These are phyloP conservation scores for Mastigias papua DNA, from an alignment of 30 jellyfish, hydroid and myxozoan genomes.

Conservation along the genomic window DNA sequence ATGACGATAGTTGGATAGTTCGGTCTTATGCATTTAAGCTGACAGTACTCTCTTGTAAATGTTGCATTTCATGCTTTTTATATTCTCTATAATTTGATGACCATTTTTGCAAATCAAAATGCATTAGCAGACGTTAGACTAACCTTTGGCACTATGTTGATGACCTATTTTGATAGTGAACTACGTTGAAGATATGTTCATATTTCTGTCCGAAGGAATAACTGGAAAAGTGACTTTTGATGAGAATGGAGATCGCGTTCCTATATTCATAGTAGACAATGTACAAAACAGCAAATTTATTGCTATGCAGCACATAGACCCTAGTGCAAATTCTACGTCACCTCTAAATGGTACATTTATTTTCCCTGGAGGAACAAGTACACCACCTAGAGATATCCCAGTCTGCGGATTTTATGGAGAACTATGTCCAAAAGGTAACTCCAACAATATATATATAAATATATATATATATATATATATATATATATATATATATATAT, in stretches of 20 bases:
- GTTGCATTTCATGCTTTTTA: too few species aligned
- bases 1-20: too few species aligned
- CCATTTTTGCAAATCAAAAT: too few species aligned
- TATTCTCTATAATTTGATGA: too few species aligned
- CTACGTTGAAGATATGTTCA: not conserved
- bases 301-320: slow-evolving; percentile 67
- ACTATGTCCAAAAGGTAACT: slow-evolving; percentile 61
- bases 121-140: too few species aligned
- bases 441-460: not conserved
- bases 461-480: too few species aligned
- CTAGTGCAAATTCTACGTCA: slow-evolving; percentile 39
- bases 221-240: slow-evolving; percentile 86
- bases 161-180: not conserved
- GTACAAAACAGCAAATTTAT: slow-evolving; percentile 63
- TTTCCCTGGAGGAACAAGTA: slow-evolving; percentile 80
- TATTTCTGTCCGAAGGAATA: slow-evolving; percentile 45
- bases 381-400: slow-evolving; percentile 85
- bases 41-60: too few species aligned
- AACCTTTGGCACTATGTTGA: not conserved
- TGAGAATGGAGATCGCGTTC: slow-evolving; percentile 88
- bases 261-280: slow-evolving; percentile 64
- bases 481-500: too few species aligned
- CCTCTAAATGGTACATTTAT: slow-evolving; percentile 11
- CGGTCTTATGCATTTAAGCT: too few species aligned
- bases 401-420: slow-evolving; percentile 87